A percentile compares a stretch with the other conserved stretches of the same genome.
Evolutionary conservation across 2,888 invertebrate species (phyloP).

Genomic region (Ecdyonurus torrentis): DNA sequence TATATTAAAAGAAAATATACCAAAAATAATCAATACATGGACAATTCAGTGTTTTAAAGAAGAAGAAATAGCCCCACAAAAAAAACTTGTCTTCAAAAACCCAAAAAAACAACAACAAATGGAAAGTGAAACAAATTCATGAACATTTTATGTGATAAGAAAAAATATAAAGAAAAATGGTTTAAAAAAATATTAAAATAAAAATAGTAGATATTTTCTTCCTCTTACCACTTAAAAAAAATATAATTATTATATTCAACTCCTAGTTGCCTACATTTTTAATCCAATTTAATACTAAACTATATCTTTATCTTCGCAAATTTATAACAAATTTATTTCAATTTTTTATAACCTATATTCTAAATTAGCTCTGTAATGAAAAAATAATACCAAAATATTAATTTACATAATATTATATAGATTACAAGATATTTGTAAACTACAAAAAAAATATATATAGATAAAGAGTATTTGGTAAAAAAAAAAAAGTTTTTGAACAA

Average conservation of each 20-base stretch:
- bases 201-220: neutral
- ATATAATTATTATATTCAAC: neutral
- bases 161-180: neutral
- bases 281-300: neutral
- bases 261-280: neutral
- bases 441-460: too few species aligned
- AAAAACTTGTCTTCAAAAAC: too few species aligned
- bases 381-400: neutral
- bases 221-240: neutral
- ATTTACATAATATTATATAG: neutral
- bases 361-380: neutral
- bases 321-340: neutral
- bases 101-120: neutral
- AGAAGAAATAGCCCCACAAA: too few species aligned
- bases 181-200: too few species aligned
- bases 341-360: neutral
- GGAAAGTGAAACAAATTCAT: neutral
- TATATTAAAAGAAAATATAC: neutral
- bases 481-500: too few species aligned
- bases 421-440: too few species aligned
- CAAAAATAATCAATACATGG: too few species aligned
- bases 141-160: neutral
- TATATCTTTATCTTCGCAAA: neutral
- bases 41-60: too few species aligned
- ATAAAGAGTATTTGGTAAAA: too few species aligned